phyloP scores from a whole-genome alignment of 2,888 invertebrate genomes.

The Kuschelorhynchus macadamiae region DNA sequence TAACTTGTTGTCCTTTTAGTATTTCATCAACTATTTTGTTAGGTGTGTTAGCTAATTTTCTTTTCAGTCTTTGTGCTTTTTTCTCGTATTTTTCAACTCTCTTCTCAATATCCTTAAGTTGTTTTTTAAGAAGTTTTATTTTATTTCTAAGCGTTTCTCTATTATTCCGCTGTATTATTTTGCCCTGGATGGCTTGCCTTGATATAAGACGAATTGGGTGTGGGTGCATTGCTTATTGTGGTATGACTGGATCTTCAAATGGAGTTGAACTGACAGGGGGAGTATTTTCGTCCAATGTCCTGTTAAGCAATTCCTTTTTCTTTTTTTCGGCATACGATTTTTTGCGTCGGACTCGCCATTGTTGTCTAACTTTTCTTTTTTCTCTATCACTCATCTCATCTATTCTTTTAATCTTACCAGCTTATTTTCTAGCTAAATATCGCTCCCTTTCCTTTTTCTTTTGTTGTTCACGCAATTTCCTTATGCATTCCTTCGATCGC shows the following conservation, averaged over 20 bases:
- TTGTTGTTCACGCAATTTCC: conserved; percentile 12
- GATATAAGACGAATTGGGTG: not conserved
- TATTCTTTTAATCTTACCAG: conserved; percentile 22
- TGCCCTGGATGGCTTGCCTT: conserved; percentile 13
- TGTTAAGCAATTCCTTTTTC: not conserved
- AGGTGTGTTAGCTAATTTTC: conserved; percentile 15
- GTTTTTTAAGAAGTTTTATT: no score
- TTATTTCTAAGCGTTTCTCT: no score
- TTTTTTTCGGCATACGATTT: not conserved
- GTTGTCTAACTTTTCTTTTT: conserved; percentile 18
- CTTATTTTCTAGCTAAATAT: conserved; percentile 23
- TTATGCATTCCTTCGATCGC: no score
- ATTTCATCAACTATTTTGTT: conserved; percentile 22
- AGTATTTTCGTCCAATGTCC: conserved; percentile 15
- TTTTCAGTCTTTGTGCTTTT: conserved; percentile 8
- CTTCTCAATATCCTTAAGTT: conserved; percentile 1
- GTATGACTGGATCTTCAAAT: no score
- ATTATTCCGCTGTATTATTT: not conserved
- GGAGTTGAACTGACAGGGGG: conserved; percentile 13
- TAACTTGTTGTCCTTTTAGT: conserved; percentile 23
- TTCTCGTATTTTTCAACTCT: conserved; percentile 25
- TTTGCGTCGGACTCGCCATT: conserved; percentile 21
- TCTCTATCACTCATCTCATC: conserved; percentile 22
- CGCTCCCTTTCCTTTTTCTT: conserved; percentile 14
- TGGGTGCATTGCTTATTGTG: no score